Percentiles rank a stretch among this genome's conserved stretches.
phyloP scores from a whole-genome alignment of 2,888 invertebrate genomes.

The Agrotis clavis region DNA sequence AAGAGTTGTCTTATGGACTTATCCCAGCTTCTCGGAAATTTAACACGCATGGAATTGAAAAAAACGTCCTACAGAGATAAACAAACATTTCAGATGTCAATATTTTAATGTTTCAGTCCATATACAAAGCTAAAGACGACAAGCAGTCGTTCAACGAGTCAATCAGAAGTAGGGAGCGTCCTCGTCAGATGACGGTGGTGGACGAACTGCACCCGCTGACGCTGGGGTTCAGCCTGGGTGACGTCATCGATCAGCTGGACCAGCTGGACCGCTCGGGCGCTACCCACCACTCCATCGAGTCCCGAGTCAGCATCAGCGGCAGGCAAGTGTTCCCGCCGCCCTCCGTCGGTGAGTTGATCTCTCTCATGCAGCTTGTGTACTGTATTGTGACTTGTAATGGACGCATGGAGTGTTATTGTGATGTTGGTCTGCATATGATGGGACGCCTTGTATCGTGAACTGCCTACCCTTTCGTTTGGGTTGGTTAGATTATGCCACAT shows the following conservation, averaged over 20 bases:
- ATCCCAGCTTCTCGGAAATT: too few relatives aligned
- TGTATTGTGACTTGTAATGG: constrained; percentile 1
- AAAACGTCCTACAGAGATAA: too few relatives aligned
- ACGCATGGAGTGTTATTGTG: constrained; percentile 38
- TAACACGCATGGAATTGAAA: too few relatives aligned
- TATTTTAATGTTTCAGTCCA: constrained; percentile 30
- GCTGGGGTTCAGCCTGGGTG: constrained; percentile 72
- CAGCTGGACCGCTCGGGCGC: constrained; percentile 83
- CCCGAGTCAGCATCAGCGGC: constrained; percentile 73
- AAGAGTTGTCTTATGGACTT: too few relatives aligned
- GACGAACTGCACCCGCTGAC: constrained; percentile 74
- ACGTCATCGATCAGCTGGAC: constrained; percentile 75
- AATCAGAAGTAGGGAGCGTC: constrained; percentile 77
- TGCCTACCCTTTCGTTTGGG: too few relatives aligned
- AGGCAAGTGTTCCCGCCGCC: constrained; percentile 78
- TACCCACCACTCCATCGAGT: constrained; percentile 79
- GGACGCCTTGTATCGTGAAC: too few relatives aligned
- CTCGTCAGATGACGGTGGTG: constrained; percentile 72
- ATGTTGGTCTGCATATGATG: too few relatives aligned
- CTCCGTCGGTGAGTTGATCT: constrained; percentile 78
- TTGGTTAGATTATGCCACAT: too few relatives aligned
- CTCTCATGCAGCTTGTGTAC: background rate
- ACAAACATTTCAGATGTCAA: too few relatives aligned
- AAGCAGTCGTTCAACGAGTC: constrained; percentile 85
- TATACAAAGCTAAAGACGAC: constrained; percentile 78